Evolutionary conservation across 2,797 vertebrate species (phyloP).

Genomic region (Notamacropus eugenii): DNA sequence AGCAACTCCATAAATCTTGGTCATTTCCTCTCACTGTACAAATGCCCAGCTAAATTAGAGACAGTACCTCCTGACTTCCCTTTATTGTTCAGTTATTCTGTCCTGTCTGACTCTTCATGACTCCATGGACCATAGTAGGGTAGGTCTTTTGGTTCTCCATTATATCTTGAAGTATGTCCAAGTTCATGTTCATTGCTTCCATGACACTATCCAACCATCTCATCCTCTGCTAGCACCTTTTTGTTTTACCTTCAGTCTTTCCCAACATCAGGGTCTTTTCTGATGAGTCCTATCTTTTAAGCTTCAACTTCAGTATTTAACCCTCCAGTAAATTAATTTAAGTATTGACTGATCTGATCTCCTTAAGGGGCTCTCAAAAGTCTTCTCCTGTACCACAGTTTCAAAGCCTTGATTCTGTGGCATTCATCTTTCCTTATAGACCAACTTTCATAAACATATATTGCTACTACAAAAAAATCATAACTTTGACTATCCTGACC

Average conservation of each 20-base stretch:
- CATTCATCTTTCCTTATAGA: background rate
- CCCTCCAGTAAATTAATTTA: background rate
- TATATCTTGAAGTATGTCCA: background rate
- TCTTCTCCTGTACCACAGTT: background rate
- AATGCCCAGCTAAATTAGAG: background rate
- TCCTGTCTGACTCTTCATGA: background rate
- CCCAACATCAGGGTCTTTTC: background rate
- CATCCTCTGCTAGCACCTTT: background rate
- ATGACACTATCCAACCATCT: background rate
- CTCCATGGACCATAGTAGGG: background rate
- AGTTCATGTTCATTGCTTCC: background rate
- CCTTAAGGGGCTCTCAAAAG: background rate
- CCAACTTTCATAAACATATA: background rate
- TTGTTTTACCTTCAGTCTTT: background rate
- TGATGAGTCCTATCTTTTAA: background rate
- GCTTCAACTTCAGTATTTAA: background rate
- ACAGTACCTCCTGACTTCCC: background rate
- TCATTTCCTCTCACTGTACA: slow-evolving; percentile 36
- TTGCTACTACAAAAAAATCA: background rate
- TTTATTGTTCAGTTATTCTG: background rate
- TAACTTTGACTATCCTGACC: background rate
- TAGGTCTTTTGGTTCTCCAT: background rate
- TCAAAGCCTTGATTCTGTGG: background rate
- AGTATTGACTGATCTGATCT: background rate
- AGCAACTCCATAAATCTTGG: background rate